Percentiles rank a stretch among this genome's conserved stretches.
Conservation (phyloP, 2,797 vertebrate species). For the Hirundo rustica region DNA sequence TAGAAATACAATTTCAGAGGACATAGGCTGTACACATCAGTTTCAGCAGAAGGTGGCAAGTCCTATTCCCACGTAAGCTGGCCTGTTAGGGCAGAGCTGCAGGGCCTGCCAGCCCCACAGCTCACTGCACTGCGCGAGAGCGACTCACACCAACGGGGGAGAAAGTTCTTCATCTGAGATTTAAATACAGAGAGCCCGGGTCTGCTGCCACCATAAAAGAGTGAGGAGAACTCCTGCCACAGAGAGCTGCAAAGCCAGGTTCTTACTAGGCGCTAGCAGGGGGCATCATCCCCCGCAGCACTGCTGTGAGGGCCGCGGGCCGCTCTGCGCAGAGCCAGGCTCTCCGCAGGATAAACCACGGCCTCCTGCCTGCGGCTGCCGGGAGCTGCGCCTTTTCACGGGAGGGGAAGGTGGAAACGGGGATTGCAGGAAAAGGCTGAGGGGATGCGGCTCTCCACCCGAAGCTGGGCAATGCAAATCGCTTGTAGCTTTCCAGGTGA, state of each 20-base stretch:
- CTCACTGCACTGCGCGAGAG: accelerated
- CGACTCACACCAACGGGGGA: accelerated
- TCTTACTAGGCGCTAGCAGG: background rate
- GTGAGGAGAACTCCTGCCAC: background rate
- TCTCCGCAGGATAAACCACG: background rate
- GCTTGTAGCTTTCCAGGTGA: background rate
- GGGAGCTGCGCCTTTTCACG: accelerated
- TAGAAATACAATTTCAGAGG: background rate
- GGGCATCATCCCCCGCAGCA: background rate
- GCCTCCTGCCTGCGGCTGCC: background rate
- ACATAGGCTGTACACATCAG: background rate
- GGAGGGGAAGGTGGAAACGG: background rate
- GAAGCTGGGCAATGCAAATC: background rate
- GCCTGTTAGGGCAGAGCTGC: background rate
- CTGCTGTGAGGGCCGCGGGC: background rate
- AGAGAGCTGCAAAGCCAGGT: background rate
- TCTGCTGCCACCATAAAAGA: background rate
- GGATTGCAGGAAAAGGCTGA: background rate
- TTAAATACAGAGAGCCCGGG: background rate
- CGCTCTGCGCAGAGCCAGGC: background rate
- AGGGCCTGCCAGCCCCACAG: background rate
- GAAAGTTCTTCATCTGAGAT: background rate
- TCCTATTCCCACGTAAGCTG: background rate
- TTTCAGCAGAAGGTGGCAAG: background rate
- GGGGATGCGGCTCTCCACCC: background rate